Base-by-base conservation (phyloP, 2,888 invertebrate species). In the Volucella inanis region DNA sequence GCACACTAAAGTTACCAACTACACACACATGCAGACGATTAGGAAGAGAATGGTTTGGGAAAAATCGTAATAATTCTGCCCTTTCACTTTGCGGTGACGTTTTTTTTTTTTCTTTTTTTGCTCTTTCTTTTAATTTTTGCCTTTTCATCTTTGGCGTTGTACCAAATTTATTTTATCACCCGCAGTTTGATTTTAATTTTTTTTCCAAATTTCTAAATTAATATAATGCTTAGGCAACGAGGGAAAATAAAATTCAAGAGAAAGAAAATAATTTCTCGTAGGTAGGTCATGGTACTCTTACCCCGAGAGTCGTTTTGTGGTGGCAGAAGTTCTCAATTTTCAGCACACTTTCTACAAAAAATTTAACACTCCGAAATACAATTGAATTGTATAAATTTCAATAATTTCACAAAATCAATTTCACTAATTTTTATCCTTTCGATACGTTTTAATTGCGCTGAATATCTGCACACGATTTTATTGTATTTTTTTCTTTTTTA, bases 261-360 rank as follows among this genome's bases (percentile, higher is more conserved):
- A 76, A 67, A 54, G 76, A 67, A 75, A 75, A 65, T n/a, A 68
- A 77, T 68, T 83, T 83, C 62, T 57, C 55, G 68, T 64, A 78
- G 78, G 83, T 83, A 84, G 83, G 83, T 84, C 83, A 84, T 79
- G 83, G 83, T 84, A 65, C 64, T 79, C 83, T 84, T 84, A 84
- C 83, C 82, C 72, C 18, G 71, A 31, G 31, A 61, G 47, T 68
- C 22, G 18, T 31, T 14, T 47, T 43, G 61, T 41, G 8, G 52
- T 31, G 31, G 6, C 31, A 31, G 31, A 31, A 31, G 31, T 31
- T 31, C 31, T 68, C 52, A 47, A 54, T 54, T 57, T 64, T 67
- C 55, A 15, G 52, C 57, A 54, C 59, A 55, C 45, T 31, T 31
- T 38, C 9, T 64, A 3, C 4, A 31, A 39, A 15, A 39, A 72